Evolutionary conservation across 2,113 vertebrate genomes (phyloP).

Genomic region (Orycteropus afer): DNA sequence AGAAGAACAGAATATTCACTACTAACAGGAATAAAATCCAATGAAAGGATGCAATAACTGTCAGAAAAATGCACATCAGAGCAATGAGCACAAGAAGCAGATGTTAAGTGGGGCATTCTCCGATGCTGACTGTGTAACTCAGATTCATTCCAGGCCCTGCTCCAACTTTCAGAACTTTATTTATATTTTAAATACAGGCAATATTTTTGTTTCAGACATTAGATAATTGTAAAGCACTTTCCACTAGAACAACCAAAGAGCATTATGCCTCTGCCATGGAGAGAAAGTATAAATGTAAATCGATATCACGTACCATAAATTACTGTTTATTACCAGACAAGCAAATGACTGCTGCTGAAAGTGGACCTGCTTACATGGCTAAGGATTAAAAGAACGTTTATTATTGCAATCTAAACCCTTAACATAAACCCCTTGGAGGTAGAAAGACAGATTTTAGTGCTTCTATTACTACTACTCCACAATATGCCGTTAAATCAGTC

Average conservation of each 20-base stretch:
- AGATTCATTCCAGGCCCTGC: conserved; percentile 54
- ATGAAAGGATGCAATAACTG: not conserved
- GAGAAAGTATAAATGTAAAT: conserved; percentile 76
- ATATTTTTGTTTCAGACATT: conserved; percentile 72
- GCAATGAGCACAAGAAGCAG: not conserved
- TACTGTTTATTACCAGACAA: conserved; percentile 82
- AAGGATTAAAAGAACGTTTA: conserved; percentile 82
- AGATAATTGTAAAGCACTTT: conserved; percentile 72
- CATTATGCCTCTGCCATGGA: conserved; percentile 71
- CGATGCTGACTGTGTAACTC: conserved; percentile 39
- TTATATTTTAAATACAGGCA: conserved; percentile 75
- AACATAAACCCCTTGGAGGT: conserved; percentile 81
- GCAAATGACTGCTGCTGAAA: conserved; percentile 78
- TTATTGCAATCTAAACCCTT: conserved; percentile 78
- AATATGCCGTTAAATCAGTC: conserved; percentile 76
- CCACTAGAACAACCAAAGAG: conserved; percentile 64
- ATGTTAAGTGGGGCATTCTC: not conserved
- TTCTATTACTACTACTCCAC: conserved; percentile 79
- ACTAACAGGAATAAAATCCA: not conserved
- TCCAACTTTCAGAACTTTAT: conserved; percentile 65
- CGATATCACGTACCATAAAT: conserved; percentile 76
- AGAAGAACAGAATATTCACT: not conserved
- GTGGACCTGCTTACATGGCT: conserved; percentile 49
- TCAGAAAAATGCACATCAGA: not conserved
- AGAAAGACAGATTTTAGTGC: conserved; percentile 75